Conservation (phyloP, 2,797 vertebrate species). For the Halcyon badia region DNA sequence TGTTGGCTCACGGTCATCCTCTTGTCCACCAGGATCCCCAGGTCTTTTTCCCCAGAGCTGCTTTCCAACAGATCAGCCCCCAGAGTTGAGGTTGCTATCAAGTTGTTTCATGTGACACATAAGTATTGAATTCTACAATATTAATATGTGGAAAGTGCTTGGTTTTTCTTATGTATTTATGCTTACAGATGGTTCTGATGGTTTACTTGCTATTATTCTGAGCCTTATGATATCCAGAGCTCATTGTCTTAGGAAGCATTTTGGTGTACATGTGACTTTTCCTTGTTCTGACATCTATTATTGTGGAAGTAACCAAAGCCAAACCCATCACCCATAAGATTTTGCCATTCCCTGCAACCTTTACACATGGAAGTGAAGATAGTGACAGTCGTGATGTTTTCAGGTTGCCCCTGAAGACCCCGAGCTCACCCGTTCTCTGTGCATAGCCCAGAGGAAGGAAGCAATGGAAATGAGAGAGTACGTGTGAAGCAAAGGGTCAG, state of each 20-base stretch:
- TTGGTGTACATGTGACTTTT: not conserved
- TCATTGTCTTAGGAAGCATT: not conserved
- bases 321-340: not conserved
- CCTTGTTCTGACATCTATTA: not conserved
- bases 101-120: rapidly evolving
- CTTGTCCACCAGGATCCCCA: too few relatives aligned
- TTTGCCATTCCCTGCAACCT: not conserved
- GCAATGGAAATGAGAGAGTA: not conserved
- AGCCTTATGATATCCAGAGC: not conserved
- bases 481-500: not conserved
- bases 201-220: not conserved
- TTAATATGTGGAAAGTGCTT: not conserved
- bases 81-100: not conserved
- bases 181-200: not conserved
- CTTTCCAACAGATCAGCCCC: too few relatives aligned
- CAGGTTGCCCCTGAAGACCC: not conserved
- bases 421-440: rapidly evolving
- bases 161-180: not conserved
- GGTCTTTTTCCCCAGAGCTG: too few relatives aligned
- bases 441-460: not conserved
- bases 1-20: too few relatives aligned
- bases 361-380: not conserved
- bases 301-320: not conserved
- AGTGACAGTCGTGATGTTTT: not conserved
- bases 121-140: not conserved